Evolutionary conservation across 1,140 invertebrate species (phyloP), one percentile per base, ranked within the genome.

Genomic region (Melipona quadrifasciata): DNA sequence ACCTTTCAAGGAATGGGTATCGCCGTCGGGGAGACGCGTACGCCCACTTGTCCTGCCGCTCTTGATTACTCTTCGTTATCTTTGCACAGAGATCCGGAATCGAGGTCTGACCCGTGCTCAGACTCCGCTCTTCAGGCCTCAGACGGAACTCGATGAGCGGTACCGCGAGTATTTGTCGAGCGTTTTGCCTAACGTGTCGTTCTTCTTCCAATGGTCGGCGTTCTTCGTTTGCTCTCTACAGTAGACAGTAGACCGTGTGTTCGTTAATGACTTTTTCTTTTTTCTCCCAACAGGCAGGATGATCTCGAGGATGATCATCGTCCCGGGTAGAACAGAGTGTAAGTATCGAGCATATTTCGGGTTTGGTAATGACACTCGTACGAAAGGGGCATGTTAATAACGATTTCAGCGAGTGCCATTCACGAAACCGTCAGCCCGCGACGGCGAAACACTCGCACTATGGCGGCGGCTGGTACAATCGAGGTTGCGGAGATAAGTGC

Each of bases 1-100:
- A 88, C 47, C 67, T 67, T 74, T 74, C 31, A 68, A 67, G 64
- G 55, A 82, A 84, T 81, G 72, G 68, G 65, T 77, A 85, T 75
- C 55, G 34, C 64, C 61, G 17, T 47, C 17, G 58, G 17, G 39
- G 70, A 73, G 17, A 61, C 76, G 76, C 55, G 65, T 71, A 47
- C 70, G 27, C 19, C 68, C 68, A 27, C 16, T 83, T 55, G 53
- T 34, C 57, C 34, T 39, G 71, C 71, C 57, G 39, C 17, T 77
- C 31, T 24, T 70, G 70, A 86, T 87, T 81, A 74, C 76, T 53
- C 86, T 84, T 87, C 67, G 82, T 87, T 87, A 86, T 64, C 58
- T 84, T 86, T 80, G 51, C 74, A 77, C 73, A 75, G 31, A 74
- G 58, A 76, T 75, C 39, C n/a, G 14, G 73, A 61, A 65, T 75